Conservation (phyloP, 2,113 vertebrate genomes). For the Eira barbara region DNA sequence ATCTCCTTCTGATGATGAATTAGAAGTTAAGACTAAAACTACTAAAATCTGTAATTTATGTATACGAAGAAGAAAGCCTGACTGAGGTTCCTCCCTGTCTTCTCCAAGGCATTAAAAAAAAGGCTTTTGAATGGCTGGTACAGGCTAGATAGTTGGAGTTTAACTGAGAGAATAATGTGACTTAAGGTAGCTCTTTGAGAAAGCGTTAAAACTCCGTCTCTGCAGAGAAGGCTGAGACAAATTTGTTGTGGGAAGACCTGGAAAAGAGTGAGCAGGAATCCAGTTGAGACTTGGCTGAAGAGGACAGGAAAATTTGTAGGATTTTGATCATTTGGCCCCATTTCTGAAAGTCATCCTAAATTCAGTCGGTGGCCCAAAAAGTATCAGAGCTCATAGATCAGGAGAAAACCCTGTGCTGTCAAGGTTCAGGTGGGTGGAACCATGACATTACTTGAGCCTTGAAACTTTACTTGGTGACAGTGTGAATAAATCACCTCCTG, state of each 20-base stretch:
- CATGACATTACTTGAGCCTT: neutral
- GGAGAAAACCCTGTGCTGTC: neutral
- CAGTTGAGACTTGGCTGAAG: neutral
- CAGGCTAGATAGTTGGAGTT: neutral
- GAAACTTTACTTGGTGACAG: neutral
- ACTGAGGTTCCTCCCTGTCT: neutral
- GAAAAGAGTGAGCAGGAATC: neutral
- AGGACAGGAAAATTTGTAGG: neutral
- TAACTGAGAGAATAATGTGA: neutral
- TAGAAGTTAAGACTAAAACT: constrained; percentile 9
- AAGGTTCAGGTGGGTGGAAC: neutral
- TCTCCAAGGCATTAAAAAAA: neutral
- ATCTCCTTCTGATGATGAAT: neutral
- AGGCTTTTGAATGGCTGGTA: neutral
- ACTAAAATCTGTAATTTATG: neutral
- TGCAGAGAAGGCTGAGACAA: neutral
- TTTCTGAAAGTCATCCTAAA: neutral
- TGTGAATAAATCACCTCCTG: neutral
- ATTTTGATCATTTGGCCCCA: neutral
- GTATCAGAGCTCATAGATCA: neutral
- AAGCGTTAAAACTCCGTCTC: neutral
- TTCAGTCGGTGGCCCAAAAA: neutral
- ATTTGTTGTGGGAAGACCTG: neutral
- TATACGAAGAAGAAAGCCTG: neutral
- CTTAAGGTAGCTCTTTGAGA: neutral